phyloP scores from a whole-genome alignment of 1,140 invertebrate genomes.

The Drosophila bocqueti region DNA sequence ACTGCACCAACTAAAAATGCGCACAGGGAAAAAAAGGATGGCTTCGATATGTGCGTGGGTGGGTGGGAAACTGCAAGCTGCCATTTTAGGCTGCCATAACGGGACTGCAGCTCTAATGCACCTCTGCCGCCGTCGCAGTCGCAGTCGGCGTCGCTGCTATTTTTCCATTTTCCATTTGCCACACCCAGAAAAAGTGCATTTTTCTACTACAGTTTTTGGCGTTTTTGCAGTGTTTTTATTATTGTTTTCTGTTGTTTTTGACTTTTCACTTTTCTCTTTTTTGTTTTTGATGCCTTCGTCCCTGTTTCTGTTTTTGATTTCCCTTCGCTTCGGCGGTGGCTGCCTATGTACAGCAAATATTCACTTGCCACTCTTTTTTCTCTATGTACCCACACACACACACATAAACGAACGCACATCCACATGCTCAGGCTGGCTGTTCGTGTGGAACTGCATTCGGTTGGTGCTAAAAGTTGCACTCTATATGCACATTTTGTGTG shows the following conservation, averaged over 20 bases:
- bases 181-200: constrained; percentile 83
- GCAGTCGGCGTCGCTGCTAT: constrained; percentile 20
- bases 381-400: constrained; percentile 37
- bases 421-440: constrained; percentile 41
- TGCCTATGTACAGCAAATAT: constrained; percentile 79
- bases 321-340: constrained; percentile 31
- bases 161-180: constrained; percentile 58
- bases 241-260: constrained; percentile 38
- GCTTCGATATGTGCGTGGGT: constrained; percentile 9
- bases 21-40: constrained; percentile 40
- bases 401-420: constrained; percentile 19
- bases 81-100: constrained; percentile 64
- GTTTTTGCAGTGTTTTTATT: constrained; percentile 59
- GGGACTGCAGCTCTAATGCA: constrained; percentile 72
- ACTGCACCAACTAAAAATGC: constrained; percentile 80
- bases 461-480: constrained; percentile 84
- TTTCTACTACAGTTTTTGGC: constrained; percentile 75
- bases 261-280: constrained; percentile 20
- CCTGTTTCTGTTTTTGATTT: constrained; percentile 57
- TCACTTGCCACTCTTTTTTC: constrained; percentile 71
- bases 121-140: constrained; percentile 41
- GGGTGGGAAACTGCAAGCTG: constrained; percentile 54
- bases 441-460: constrained; percentile 80
- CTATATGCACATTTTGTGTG: constrained; percentile 84
- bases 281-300: constrained; percentile 36